Evolutionary conservation across 2,797 vertebrate genomes (phyloP), one percentile per base, ranked within the genome.

Genomic region (Petrocephalus sullivani): DNA sequence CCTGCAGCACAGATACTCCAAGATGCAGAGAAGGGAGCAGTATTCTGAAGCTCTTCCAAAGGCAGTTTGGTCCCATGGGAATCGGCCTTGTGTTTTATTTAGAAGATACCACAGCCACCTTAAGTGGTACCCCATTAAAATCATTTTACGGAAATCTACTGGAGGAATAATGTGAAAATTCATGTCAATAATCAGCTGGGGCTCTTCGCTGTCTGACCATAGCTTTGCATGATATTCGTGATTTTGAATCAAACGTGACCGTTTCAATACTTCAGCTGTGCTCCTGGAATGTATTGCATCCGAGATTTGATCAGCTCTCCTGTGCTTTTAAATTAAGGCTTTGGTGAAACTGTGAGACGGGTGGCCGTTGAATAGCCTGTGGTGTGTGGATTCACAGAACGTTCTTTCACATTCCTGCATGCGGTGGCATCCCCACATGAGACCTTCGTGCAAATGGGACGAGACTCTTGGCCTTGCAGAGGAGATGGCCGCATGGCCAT

Each of bases 41-140:
- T 61, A 87, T 85, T n/a, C 54, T 51, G 46, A 5, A 89, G 88
- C 41, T 90, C 89, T 91, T 14, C 14, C 56, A 41, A 57, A 46
- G n/a, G 28, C 28, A 58, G 53, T 9, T 33, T 37, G 51, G 53
- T 71, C 41, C 41, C 16, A 51, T 28, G 5, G 41, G 53, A 78
- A 51, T 83, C 19, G 0, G 46, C 51, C 81, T 83, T 86, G 49
- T 88, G 60, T 61, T 61, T 61, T 58, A 85, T 33, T 14, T 14
- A 53, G 81, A 28, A 51, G 81, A 37, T 37, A 21, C 28, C 46
- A 64, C 81, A 84, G 33, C 60, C 60, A 88, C 81, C 87, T 51
- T 82, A 84, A 57, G 78, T 67, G 84, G 67, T 88, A 46, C 58
- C 23, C 16, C 78, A 21, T 88, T 88, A 57, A 86, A 58, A 8